Evolutionary conservation across 2,113 vertebrate species (phyloP), one percentile per base, ranked within the genome.

Genomic region (Apeltes quadracus): DNA sequence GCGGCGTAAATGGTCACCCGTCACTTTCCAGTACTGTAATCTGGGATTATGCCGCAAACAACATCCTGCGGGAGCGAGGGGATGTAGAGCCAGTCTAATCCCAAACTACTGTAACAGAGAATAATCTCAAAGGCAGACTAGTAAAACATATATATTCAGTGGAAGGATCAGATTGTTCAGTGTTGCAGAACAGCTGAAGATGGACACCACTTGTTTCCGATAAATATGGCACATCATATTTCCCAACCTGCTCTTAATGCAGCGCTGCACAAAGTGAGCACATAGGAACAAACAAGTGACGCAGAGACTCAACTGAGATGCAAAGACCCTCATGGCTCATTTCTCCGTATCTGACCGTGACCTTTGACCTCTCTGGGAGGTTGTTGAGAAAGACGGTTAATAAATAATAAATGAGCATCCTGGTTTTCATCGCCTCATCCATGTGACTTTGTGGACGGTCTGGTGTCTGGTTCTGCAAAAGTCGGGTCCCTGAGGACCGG

Each of bases 11-110:
- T 48, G 18, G 34, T 39, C 9, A 0, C 70, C 34, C 38, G 12
- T 56, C 61, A 75, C 38, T 44, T 68, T 44, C 54, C 56, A n/a
- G n/a, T 36, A n/a, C 69, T 50, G 59, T 91, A 92, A 93, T 92
- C 89, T 87, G 82, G 84, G 91, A 92, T 92, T 92, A 91, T 15
- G 48, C 27, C 22, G 50, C 69, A 51, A 46, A 67, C 29, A 78
- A 65, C 57, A 6, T 51, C 65, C 53, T 81, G 76, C 63, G 68
- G 70, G 44, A 59, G 50, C 56, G 56, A 74, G 76, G 72, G 83
- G 79, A 77, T 74, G 68, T 85, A 22, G 61, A 57, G 61, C 29
- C 34, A 10, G 38, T 63, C 27, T 92, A 89, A 91, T 90, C 80
- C 78, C n/a, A 75, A 23, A n/a, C 64, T 57, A 22, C 1, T 67